Conservation (phyloP, 1,140 invertebrate genomes). For the Physella acuta region DNA sequence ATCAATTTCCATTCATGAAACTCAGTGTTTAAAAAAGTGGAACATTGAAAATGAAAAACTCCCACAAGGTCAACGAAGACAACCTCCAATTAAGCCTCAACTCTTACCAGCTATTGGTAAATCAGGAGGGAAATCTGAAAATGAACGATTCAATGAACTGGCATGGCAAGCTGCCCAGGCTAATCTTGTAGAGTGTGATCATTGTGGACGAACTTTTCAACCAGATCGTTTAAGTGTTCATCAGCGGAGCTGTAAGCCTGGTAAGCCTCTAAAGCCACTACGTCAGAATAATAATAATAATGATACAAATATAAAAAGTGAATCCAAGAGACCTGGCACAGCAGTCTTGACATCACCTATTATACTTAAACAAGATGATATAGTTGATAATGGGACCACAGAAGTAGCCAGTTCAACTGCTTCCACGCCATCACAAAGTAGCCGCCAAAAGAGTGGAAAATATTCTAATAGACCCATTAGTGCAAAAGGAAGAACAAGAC, state of each 20-base stretch:
- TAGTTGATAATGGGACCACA: slow-evolving; percentile 5
- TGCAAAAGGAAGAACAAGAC: slow-evolving; percentile 20
- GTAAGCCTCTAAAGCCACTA: slow-evolving; percentile 34
- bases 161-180: slow-evolving; percentile 61
- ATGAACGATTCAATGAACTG: slow-evolving; percentile 51
- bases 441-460: slow-evolving; percentile 11
- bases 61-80: slow-evolving; percentile 64
- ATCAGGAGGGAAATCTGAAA: slow-evolving; percentile 27
- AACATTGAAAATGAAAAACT: slow-evolving; percentile 70
- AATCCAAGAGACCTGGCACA: slow-evolving; percentile 30
- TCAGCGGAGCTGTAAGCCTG: slow-evolving; percentile 66
- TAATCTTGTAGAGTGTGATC: slow-evolving; percentile 67
- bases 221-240: slow-evolving; percentile 72
- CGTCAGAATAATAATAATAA: slow-evolving; percentile 18
- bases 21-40: slow-evolving; percentile 78
- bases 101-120: slow-evolving; percentile 43
- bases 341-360: slow-evolving; percentile 32
- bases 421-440: neutral
- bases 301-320: slow-evolving; percentile 6
- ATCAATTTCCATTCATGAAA: slow-evolving; percentile 75
- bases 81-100: slow-evolving; percentile 67
- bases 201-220: slow-evolving; percentile 71
- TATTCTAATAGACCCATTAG: slow-evolving; percentile 21
- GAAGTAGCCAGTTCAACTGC: neutral
- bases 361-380: slow-evolving; percentile 27